Evolutionary conservation across 1,140 invertebrate genomes (phyloP).

Genomic region (Hylyphantes graminicola): DNA sequence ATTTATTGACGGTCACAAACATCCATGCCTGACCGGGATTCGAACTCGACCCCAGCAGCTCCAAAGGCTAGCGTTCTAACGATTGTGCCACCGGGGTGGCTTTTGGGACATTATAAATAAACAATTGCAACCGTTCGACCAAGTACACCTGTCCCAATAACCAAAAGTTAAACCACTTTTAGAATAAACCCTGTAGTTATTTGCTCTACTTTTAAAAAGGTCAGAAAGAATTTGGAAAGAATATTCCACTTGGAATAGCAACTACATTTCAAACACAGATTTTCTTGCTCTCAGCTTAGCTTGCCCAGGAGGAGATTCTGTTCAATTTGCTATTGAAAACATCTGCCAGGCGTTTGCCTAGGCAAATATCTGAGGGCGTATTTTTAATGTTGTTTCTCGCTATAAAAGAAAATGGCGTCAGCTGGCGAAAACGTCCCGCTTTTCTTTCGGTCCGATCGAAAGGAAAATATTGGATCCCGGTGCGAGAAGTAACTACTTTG

Average conservation of each 20-base stretch:
- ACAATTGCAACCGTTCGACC: too few relatives aligned
- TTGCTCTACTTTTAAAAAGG: too few relatives aligned
- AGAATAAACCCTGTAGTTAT: too few relatives aligned
- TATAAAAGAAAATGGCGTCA: conserved; percentile 52
- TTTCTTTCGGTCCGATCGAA: conserved; percentile 36
- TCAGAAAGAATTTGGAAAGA: not conserved
- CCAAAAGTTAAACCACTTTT: too few relatives aligned
- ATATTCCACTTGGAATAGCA: conserved; percentile 17
- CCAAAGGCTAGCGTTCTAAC: too few relatives aligned
- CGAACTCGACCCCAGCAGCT: too few relatives aligned
- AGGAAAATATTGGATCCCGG: conserved; percentile 44
- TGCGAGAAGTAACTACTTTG: conserved; percentile 3
- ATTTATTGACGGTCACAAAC: too few relatives aligned
- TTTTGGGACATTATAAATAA: too few relatives aligned
- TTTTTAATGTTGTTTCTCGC: conserved; percentile 55
- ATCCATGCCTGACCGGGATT: too few relatives aligned
- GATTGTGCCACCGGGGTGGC: too few relatives aligned
- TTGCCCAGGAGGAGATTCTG: conserved; percentile 8
- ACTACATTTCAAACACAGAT: conserved; percentile 13
- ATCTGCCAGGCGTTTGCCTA: conserved; percentile 53
- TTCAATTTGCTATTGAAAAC: conserved; percentile 58
- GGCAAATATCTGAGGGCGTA: conserved; percentile 23
- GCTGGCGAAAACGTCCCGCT: conserved; percentile 39
- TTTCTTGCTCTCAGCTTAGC: not conserved
- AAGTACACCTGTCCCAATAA: too few relatives aligned